phyloP scores from a whole-genome alignment of 2,797 vertebrate genomes.

The Helarctos malayanus region DNA sequence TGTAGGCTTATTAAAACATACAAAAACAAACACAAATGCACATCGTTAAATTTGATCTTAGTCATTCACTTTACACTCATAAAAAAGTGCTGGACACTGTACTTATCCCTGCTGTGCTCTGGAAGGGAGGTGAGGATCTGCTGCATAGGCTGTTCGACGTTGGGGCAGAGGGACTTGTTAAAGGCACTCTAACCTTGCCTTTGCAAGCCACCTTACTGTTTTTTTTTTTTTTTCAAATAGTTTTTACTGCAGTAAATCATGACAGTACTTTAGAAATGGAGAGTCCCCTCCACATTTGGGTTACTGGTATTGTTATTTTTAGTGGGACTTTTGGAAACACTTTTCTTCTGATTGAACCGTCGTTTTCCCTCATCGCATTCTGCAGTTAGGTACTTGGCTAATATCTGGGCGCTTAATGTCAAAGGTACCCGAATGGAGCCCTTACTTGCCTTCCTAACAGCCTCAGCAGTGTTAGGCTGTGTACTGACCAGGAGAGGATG shows the following conservation, averaged over 20 bases:
- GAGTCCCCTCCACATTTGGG: not conserved
- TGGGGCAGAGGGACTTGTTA: not conserved
- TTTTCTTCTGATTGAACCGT: constrained; percentile 67
- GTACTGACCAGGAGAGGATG: not conserved
- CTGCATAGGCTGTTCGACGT: not conserved
- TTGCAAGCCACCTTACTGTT: not conserved
- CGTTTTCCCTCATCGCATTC: constrained; percentile 79
- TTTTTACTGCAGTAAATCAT: not conserved
- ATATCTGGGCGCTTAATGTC: constrained; percentile 84
- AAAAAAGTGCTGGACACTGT: not conserved
- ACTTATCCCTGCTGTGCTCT: not conserved
- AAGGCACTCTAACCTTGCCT: not conserved
- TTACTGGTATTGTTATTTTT: constrained; percentile 36
- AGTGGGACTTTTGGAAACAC: constrained; percentile 15
- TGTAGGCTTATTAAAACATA: not conserved
- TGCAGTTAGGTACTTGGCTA: constrained; percentile 83
- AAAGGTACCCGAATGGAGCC: constrained; percentile 75
- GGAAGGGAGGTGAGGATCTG: not conserved
- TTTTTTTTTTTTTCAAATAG: not conserved
- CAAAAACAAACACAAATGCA: not conserved
- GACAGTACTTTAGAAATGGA: not conserved
- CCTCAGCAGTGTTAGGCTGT: rapidly evolving
- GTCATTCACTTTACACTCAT: constrained; percentile 12
- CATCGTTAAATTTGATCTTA: constrained; percentile 55
- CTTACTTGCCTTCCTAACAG: constrained; percentile 47